A percentile compares a stretch with the other conserved stretches of the same genome.
phyloP scores from a whole-genome alignment of 2,888 invertebrate species.

The Glaucopsyche alexis region DNA sequence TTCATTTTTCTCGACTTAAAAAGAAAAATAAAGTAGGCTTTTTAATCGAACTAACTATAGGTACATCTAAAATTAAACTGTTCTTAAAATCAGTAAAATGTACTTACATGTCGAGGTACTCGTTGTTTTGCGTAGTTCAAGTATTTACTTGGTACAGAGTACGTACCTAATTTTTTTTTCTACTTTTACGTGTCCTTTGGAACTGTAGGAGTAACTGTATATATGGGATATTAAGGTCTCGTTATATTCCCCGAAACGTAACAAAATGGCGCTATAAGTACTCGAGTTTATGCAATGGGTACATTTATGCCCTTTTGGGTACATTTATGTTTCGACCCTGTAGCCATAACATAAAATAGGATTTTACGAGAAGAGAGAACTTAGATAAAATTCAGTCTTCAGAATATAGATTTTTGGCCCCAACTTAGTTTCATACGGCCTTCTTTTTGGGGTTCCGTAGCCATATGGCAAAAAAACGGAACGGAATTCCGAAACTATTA shows the following conservation, averaged over 20 bases:
- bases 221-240: conserved; percentile 1
- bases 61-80: too few relatives aligned
- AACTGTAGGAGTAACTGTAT: too few relatives aligned
- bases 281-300: conserved; percentile 4
- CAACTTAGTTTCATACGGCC: neutral
- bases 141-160: too few relatives aligned
- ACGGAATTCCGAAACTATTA: too few relatives aligned
- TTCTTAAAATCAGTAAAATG: too few relatives aligned
- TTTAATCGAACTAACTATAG: too few relatives aligned
- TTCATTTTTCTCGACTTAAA: too few relatives aligned
- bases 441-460: too few relatives aligned
- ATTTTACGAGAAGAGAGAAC: neutral
- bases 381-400: neutral
- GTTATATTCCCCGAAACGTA: conserved; percentile 6
- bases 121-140: too few relatives aligned
- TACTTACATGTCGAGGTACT: too few relatives aligned
- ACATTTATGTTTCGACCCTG: conserved; percentile 9
- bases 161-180: neutral
- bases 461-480: too few relatives aligned
- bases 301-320: conserved; percentile 9
- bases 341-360: conserved; percentile 11
- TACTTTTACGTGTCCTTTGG: neutral
- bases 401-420: neutral
- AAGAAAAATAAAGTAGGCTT: too few relatives aligned
- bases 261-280: neutral